Evolutionary conservation across 2,797 vertebrate species (phyloP), one percentile per base, ranked within the genome.

Genomic region (Rallus crepitans): DNA sequence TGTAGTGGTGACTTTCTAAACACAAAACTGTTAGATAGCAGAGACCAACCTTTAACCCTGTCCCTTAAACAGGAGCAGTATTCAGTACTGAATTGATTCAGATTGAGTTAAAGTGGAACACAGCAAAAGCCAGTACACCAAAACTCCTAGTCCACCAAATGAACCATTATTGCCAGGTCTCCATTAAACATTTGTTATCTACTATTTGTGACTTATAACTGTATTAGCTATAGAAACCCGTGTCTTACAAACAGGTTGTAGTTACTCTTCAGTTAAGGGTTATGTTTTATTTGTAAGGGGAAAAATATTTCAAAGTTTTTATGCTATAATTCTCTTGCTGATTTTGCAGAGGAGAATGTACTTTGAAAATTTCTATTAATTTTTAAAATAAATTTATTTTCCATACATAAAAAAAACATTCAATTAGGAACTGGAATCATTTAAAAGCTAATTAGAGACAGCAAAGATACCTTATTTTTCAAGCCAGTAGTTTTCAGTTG

Each of bases 401-500:
- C 68, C 75, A 80, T 53, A 77, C n/a, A 33, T 84, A 92, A 78
- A 93, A 86, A 94, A 60, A 15, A 8, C 33, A 68, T 93, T 96
- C 92, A 31, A 53, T 37, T 95, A 90, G 53, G 71, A 95, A 97
- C 91, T 92, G 63, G 89, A 96, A 95, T 91, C 39, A 79, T 96
- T 87, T 92, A 96, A 60, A 7, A 97, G 83, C 82, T 97, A 97
- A 98, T 98, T 97, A 95, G 47, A 76, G 90, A 93, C 79, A 95
- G 82, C 78, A 96, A 85, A 96, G 83, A 88, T 79, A 97, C 80
- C 17, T 19, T 91, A 94, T 97, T 98, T 97, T 96, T 97, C 96
- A 97, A 92, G 64, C 81, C 95, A 97, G 80, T 96, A 96, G 88
- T 75, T 97, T 96, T 96, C 90, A 94, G 91, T 96, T 97, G 81